Base-by-base conservation (phyloP, 2,797 vertebrate species). In the Tachyglossus aculeatus region DNA sequence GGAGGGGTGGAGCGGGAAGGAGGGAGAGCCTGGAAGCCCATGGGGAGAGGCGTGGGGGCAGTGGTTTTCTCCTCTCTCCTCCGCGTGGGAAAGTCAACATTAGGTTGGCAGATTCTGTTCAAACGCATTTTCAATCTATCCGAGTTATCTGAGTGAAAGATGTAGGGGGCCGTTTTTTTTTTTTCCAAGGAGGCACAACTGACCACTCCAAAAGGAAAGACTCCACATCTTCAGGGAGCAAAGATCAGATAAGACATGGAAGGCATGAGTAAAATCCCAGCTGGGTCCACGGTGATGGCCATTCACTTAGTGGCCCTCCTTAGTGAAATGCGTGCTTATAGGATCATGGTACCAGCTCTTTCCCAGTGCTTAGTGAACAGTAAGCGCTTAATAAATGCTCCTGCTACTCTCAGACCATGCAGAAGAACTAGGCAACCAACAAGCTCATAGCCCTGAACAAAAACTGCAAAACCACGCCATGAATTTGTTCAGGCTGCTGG, bases 91-190 rank as follows among this genome's bases (percentile, higher is more conserved):
- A 81, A 50, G 72, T 73, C n/a, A 0, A 1, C 41, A 70, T 21
- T 62, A 64, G 53, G 44, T 55, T 2, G 56, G 62, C 56, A 63
- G 63, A 57, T 3, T 83, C 34, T 70, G 75, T 66, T 55, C 62
- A 84, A 87, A 84, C 61, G 54, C 7, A 69, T 62, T 59, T 85
- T 75, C 66, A 70, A 77, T 68, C 38, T 74, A n/a, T 72, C 74
- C 75, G 51, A 72, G 56, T 37, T 27, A 19, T 39, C 18, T 33
- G 79, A 34, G 15, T 64, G 62, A 81, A 45, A n/a, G n/a, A n/a
- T n/a, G n/a, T n/a, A n/a, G n/a, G n/a, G n/a, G n/a, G n/a, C n/a
- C n/a, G n/a, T n/a, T n/a, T n/a, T n/a, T n/a, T n/a, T 29, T 58
- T 41, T 51, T 37, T 41, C 58, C 24, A 33, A 61, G 73, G 63